Conservation (phyloP, 1,140 invertebrate species). For the Cydia fagiglandana region DNA sequence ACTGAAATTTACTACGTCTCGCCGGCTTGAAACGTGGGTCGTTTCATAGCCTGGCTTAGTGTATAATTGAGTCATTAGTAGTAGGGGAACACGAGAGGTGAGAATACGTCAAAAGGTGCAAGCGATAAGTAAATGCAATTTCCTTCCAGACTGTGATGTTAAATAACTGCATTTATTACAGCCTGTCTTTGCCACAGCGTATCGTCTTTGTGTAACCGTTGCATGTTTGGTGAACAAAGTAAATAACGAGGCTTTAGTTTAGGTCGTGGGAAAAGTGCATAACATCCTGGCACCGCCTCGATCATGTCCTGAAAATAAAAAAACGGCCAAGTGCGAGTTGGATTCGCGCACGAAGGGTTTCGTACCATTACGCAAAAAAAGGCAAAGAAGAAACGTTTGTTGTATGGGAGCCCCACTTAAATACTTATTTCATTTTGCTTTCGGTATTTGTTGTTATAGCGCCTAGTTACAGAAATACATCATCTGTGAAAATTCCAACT, state of each 20-base stretch:
- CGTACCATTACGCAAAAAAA: no score
- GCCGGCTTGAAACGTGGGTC: slow-evolving; percentile 18
- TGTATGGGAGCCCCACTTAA: no score
- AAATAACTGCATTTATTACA: slow-evolving; percentile 46
- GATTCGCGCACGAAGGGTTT: no score
- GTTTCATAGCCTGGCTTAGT: slow-evolving; percentile 36
- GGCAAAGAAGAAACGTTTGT: no score
- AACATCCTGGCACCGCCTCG: not conserved
- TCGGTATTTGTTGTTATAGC: no score
- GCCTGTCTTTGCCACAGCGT: slow-evolving; percentile 21
- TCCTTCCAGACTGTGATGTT: slow-evolving; percentile 47
- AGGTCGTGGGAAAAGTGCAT: slow-evolving; percentile 19
- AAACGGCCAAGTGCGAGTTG: no score
- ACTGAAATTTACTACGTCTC: not conserved
- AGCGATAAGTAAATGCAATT: slow-evolving; percentile 64
- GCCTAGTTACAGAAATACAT: no score
- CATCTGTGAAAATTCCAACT: no score
- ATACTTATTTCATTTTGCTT: no score
- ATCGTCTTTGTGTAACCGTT: slow-evolving; percentile 14
- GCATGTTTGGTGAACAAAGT: slow-evolving; percentile 17
- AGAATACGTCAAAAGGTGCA: slow-evolving; percentile 58
- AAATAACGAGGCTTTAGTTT: slow-evolving; percentile 19
- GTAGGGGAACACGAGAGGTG: slow-evolving; percentile 52
- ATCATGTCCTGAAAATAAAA: not conserved
- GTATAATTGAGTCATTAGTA: slow-evolving; percentile 65